Conservation (phyloP, 2,888 invertebrate genomes). For the Heteropelma amictum region DNA sequence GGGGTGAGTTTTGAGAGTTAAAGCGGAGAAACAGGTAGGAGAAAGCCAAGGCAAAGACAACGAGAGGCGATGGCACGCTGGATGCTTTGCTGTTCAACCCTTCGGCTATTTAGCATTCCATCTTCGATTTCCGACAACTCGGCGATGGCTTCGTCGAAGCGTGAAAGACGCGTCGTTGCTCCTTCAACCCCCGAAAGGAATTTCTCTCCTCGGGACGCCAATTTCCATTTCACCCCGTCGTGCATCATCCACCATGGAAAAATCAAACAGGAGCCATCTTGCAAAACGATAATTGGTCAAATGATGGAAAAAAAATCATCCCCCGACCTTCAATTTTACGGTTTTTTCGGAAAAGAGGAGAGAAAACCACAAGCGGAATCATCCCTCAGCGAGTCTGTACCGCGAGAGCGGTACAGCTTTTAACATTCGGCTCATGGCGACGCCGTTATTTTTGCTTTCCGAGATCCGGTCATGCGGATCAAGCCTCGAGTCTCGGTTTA, state of each 20-base stretch:
- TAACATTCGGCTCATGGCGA: conserved; percentile 43
- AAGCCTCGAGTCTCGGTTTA: conserved; percentile 16
- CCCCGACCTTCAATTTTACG: neutral
- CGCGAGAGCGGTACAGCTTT: conserved; percentile 24
- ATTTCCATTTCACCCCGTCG: conserved; percentile 10
- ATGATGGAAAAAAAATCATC: too few relatives aligned
- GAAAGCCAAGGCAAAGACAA: conserved; percentile 48
- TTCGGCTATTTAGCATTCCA: conserved; percentile 77
- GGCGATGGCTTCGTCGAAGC: conserved; percentile 43
- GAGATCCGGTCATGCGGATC: conserved; percentile 53
- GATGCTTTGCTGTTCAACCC: conserved; percentile 68
- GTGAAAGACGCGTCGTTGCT: conserved; percentile 19
- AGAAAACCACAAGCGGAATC: neutral
- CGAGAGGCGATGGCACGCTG: conserved; percentile 34
- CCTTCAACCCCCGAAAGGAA: conserved; percentile 4
- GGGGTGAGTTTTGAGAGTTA: conserved; percentile 31
- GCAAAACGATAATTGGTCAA: neutral
- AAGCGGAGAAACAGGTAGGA: conserved; percentile 42
- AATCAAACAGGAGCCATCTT: too few relatives aligned
- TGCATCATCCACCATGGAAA: too few relatives aligned
- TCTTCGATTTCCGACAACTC: conserved; percentile 74
- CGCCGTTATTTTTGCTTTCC: conserved; percentile 50
- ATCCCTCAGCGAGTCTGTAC: conserved; percentile 27
- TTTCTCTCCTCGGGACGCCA: conserved; percentile 1
- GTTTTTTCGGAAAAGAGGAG: neutral